Evolutionary conservation across 2,888 invertebrate genomes (phyloP).

Genomic region (Eupeodes latifasciatus): DNA sequence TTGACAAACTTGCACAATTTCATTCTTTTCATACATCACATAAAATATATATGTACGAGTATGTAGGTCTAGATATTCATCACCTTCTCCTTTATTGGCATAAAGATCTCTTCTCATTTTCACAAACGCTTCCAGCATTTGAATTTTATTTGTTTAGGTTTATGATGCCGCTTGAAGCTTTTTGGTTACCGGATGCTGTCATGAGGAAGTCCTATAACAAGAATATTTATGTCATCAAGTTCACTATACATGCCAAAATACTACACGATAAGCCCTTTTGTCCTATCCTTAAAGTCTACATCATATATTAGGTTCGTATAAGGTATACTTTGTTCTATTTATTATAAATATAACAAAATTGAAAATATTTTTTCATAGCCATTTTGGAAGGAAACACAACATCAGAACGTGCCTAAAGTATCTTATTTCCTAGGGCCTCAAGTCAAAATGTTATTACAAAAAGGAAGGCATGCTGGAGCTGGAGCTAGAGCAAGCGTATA

Average conservation of each 20-base stretch:
- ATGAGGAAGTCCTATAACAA: conserved; percentile 1
- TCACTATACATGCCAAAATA: neutral
- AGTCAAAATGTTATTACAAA: conserved; percentile 19
- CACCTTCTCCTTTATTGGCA: neutral
- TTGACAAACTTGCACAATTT: too few species aligned
- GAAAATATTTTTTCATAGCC: neutral
- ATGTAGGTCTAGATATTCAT: too few species aligned
- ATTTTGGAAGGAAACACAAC: neutral
- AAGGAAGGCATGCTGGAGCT: neutral
- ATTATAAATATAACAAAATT: conserved; percentile 23
- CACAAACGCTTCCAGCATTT: neutral
- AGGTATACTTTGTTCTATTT: neutral
- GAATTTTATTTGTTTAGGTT: neutral
- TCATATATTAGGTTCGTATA: too few species aligned
- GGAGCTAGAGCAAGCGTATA: neutral
- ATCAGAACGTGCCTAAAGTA: neutral
- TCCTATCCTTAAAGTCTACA: neutral
- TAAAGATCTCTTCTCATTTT: neutral
- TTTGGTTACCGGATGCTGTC: neutral
- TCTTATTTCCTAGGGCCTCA: neutral
- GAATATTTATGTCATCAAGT: conserved; percentile 9
- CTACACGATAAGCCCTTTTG: neutral
- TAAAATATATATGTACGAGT: too few species aligned
- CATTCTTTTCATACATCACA: too few species aligned
- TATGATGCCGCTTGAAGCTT: neutral